Conservation (phyloP, 2,797 vertebrate genomes). For the Chelonia mydas region DNA sequence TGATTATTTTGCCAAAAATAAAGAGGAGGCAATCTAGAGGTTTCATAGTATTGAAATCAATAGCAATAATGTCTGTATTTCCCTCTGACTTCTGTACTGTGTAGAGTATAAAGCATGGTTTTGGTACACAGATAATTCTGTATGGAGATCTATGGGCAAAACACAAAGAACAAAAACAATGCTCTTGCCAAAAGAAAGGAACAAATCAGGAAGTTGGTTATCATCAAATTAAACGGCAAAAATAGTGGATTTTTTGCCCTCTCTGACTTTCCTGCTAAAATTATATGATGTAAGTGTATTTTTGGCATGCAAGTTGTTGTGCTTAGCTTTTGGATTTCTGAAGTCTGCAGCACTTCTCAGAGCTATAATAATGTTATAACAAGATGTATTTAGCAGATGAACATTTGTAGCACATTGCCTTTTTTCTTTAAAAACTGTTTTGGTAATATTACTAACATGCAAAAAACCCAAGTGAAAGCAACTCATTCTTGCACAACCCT, state of each 20-base stretch:
- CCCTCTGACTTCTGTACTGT: conserved; percentile 49
- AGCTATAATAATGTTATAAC: conserved; percentile 47
- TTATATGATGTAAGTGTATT: conserved; percentile 57
- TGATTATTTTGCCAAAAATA: conserved; percentile 40
- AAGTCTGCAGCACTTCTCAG: conserved; percentile 60
- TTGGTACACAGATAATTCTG: conserved; percentile 70
- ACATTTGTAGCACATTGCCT: background rate
- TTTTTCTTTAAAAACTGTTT: conserved; percentile 1
- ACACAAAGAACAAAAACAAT: conserved; percentile 62
- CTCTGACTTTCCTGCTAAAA: conserved; percentile 62
- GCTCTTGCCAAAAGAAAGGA: conserved; percentile 55
- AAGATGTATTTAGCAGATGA: conserved; percentile 51
- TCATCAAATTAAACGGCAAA: conserved; percentile 21
- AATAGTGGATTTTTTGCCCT: background rate
- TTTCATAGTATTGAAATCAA: conserved; percentile 39
- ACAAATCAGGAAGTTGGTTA: conserved; percentile 51
- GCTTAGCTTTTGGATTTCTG: conserved; percentile 58
- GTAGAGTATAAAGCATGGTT: conserved; percentile 53
- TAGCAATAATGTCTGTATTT: conserved; percentile 17
- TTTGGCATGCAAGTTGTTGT: conserved; percentile 64
- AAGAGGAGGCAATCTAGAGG: conserved; percentile 51
- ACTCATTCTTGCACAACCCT: background rate
- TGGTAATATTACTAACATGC: background rate
- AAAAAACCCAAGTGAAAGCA: background rate
- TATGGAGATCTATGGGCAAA: conserved; percentile 66